Evolutionary conservation across 1,140 invertebrate genomes (phyloP).

Genomic region (Scaptomyza graminum): DNA sequence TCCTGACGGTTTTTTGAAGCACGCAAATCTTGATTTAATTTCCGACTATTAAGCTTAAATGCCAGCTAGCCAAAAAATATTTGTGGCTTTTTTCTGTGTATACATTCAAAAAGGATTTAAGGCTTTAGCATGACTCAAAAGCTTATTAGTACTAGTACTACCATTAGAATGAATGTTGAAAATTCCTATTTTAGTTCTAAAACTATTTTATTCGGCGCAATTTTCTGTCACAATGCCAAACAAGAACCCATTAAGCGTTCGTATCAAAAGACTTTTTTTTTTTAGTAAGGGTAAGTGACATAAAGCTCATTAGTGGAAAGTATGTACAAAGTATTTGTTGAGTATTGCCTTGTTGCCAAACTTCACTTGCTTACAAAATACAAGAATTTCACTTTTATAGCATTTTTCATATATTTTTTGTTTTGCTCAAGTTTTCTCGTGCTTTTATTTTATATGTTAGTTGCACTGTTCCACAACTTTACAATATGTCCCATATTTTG

Average conservation of each 20-base stretch:
- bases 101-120: slow-evolving; percentile 27
- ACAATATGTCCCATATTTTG: neutral
- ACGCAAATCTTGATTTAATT: slow-evolving; percentile 78
- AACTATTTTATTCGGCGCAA: neutral
- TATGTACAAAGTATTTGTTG: neutral
- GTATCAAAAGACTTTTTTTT: no score
- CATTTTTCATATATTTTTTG: no score
- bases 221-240: neutral
- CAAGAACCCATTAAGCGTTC: neutral
- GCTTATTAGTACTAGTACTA: slow-evolving; percentile 53
- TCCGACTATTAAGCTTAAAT: slow-evolving; percentile 68
- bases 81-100: slow-evolving; percentile 40
- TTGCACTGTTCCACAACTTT: neutral
- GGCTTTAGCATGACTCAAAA: slow-evolving; percentile 13
- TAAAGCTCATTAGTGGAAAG: no score
- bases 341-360: slow-evolving; percentile 7
- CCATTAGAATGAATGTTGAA: neutral
- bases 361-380: neutral
- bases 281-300: no score
- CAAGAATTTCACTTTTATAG: neutral
- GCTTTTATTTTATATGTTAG: neutral
- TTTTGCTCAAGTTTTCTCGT: neutral
- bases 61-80: slow-evolving; percentile 52
- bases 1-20: slow-evolving; percentile 16
- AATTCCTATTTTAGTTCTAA: neutral